phyloP scores from a whole-genome alignment of 2,888 invertebrate species.

The Deilephila elpenor region DNA sequence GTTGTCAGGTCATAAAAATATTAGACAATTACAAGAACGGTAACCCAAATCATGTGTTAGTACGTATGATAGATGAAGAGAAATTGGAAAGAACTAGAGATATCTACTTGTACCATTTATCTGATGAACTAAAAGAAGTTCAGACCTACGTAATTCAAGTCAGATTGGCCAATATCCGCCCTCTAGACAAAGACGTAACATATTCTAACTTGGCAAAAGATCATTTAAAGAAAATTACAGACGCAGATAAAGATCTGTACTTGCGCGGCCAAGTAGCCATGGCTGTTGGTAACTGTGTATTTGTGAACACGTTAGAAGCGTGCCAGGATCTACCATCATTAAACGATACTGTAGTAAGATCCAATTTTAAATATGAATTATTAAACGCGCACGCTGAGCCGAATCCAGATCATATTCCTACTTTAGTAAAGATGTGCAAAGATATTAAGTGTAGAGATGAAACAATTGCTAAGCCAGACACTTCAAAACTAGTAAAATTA shows the following conservation, averaged over 20 bases:
- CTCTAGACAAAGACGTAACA: slow-evolving; percentile 71
- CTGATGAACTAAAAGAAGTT: slow-evolving; percentile 76
- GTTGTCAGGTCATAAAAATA: slow-evolving; percentile 84
- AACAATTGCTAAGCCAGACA: slow-evolving; percentile 40
- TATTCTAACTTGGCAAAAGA: slow-evolving; percentile 67
- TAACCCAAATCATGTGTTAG: slow-evolving; percentile 62
- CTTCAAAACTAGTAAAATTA: slow-evolving; percentile 41
- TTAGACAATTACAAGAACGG: slow-evolving; percentile 58
- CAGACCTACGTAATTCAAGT: slow-evolving; percentile 74
- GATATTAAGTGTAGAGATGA: slow-evolving; percentile 53
- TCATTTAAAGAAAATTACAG: slow-evolving; percentile 58
- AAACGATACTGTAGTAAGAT: slow-evolving; percentile 79
- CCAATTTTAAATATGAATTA: slow-evolving; percentile 82
- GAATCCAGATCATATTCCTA: slow-evolving; percentile 78
- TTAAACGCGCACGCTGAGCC: slow-evolving; percentile 66
- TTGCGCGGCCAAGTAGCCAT: slow-evolving; percentile 80
- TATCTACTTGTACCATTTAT: slow-evolving; percentile 77
- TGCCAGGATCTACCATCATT: slow-evolving; percentile 80
- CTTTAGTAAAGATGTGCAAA: slow-evolving; percentile 76
- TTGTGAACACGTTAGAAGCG: slow-evolving; percentile 86
- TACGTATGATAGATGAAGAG: slow-evolving; percentile 87
- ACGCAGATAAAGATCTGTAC: slow-evolving; percentile 63
- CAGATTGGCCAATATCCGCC: slow-evolving; percentile 66
- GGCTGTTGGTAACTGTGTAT: slow-evolving; percentile 86
- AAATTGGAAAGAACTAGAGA: slow-evolving; percentile 66